Evolutionary conservation across 1,140 invertebrate genomes (phyloP), one percentile per base, ranked within the genome.

Genomic region (Drosophila setifemur): DNA sequence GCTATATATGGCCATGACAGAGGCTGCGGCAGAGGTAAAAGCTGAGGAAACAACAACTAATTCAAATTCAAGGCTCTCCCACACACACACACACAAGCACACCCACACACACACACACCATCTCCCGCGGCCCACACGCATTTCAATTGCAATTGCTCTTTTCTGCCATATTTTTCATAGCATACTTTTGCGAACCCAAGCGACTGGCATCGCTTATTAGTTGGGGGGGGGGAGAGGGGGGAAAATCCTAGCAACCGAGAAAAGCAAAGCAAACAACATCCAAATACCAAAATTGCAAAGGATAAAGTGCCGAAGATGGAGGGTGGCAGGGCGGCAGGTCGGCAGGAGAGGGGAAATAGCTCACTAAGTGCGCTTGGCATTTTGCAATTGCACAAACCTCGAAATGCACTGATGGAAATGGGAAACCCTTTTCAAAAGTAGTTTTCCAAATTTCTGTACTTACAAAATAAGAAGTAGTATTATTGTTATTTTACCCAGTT

Each of bases 61-160:
- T 71, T 71, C 67, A 71, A 60, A 71, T 71, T 71, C 67, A 71
- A 71, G 67, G 67, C 67, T 71, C 66, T 48, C 21, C 19, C 5
- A 26, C 19, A 19, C 4, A 12, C 43, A 9, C 7, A n/a, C n/a
- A n/a, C n/a, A n/a, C n/a, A n/a, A n/a, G n/a, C n/a, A 31, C 29
- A 31, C 11, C 31, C 12, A 14, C 53, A 60, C 50, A 57, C 9
- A 23, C 6, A 26, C 25, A 25, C 7, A 14, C 39, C 9, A n/a
- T 6, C 11, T 5, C 11, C 31, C 3, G 3, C 11, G n/a, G 2
- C 16, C 11, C 11, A 23, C n/a, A 11, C 26, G 7, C 33, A n/a
- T n/a, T n/a, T 5, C 5, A 11, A 42, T 50, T 58, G 52, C 42
- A 58, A 16, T 57, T 42, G 40, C 64, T 67, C 42, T 45, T 44